Base-by-base conservation (phyloP, 2,113 vertebrate genomes). In the Melospiza georgiana region DNA sequence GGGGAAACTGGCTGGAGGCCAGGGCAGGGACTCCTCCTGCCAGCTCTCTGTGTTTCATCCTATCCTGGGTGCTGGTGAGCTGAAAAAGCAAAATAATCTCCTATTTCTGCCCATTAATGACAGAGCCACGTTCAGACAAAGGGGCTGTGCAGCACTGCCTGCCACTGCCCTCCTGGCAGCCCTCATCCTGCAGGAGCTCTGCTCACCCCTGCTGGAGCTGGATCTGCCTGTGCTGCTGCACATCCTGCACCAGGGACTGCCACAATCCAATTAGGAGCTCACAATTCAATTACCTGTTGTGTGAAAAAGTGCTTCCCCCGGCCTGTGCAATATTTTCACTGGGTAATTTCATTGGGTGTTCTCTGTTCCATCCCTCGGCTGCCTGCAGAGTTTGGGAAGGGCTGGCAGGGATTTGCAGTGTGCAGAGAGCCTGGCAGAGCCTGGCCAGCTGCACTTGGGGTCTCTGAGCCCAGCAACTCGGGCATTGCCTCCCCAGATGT, bases 281-380 rank as follows among this genome's bases (percentile, higher is more conserved):
- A 11, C 19, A 74, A 94, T 91, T 74, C 10, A 51, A 89, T 96
- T 95, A 57, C 0, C 7, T 23, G 74, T 37, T 58, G 92, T 55
- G 74, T 94, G 94, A 95, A 91, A 79, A 93, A 96, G 75, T 48
- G 57, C 95, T 95, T 96, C 88, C 96, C 88, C 89, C 75, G 5
- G 8, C n/a, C 81, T 76, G 85, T 13, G 41, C 73, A 1, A 62
- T 76, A 15, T 55, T 90, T 77, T 33, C 24, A 18, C 79, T 51
- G 73, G 51, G 2, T 95, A 93, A 94, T 95, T 87, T 92, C 92
- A 80, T 71, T 88, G 79, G 51, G 5, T 83, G 84, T 35, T 57
- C 84, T 79, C 67, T 31, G 18, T 49, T 31, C 90, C 87, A 44
- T 87, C 77, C 76, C 51, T 93, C 69, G 67, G 76, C 7, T 89